Evolutionary conservation across 2,888 invertebrate genomes (phyloP).

Genomic region (Pherbina coryleti): DNA sequence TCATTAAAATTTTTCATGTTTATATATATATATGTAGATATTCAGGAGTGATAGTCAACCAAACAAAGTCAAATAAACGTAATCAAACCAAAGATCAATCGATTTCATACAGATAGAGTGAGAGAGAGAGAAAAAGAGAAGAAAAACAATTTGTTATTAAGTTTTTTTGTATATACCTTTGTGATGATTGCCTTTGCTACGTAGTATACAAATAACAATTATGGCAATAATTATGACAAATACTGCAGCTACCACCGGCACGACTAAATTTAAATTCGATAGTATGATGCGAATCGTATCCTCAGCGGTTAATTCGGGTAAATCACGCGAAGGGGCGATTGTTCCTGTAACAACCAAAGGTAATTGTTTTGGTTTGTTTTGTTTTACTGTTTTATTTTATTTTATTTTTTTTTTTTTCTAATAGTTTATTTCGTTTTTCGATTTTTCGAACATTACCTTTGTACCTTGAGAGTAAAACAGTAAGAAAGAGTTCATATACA

Average conservation of each 20-base stretch:
- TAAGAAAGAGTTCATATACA: slow-evolving; percentile 57
- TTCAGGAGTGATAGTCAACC: slow-evolving; percentile 29
- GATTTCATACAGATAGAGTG: slow-evolving; percentile 26
- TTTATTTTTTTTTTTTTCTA: slow-evolving; percentile 38
- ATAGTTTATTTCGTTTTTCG: slow-evolving; percentile 49
- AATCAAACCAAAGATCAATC: slow-evolving; percentile 39
- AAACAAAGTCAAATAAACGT: slow-evolving; percentile 50
- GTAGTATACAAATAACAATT: slow-evolving; percentile 91
- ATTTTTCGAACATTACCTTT: slow-evolving; percentile 54
- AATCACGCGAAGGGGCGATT: slow-evolving; percentile 90
- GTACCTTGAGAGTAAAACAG: slow-evolving; percentile 46
- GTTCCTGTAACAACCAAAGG: slow-evolving; percentile 86
- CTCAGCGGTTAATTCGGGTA: slow-evolving; percentile 82
- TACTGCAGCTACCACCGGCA: slow-evolving; percentile 91
- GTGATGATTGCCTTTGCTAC: slow-evolving; percentile 85
- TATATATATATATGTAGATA: background rate
- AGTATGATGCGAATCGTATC: slow-evolving; percentile 89
- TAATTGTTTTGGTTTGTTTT: slow-evolving; percentile 45
- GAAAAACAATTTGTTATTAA: slow-evolving; percentile 60
- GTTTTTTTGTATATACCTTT: slow-evolving; percentile 78
- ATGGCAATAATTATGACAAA: slow-evolving; percentile 94
- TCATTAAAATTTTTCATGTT: slow-evolving; percentile 3
- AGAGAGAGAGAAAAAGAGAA: slow-evolving; percentile 56
- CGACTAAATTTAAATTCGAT: slow-evolving; percentile 92
- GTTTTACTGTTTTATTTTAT: slow-evolving; percentile 48